Evolutionary conservation across 2,113 vertebrate species (phyloP), one percentile per base, ranked within the genome.

Genomic region (Tragelaphus strepsiceros): DNA sequence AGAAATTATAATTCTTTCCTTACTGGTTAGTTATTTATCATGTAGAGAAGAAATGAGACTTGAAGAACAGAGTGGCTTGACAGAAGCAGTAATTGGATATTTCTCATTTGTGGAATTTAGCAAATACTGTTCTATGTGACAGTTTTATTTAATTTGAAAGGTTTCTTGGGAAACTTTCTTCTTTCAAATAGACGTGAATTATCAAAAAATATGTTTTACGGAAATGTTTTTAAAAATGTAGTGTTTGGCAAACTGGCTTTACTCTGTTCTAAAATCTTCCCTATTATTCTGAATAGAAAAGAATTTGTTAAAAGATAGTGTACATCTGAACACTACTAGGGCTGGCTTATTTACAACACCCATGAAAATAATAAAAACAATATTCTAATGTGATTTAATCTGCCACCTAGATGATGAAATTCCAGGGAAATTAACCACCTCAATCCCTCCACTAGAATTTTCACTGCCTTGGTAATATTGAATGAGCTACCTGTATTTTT

Each of bases 91-190:
- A 78, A 83, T 89, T 84, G 71, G 53, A 3, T 92, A 6, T 58
- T 67, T 94, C 78, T 98, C 91, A 85, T 89, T 95, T 17, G 82
- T 24, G 30, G 56, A 97, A 90, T 91, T 97, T 85, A 84, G 24
- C 43, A 95, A 89, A 32, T 94, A 30, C 80, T 91, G 49, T 58
- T 51, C 91, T 89, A 80, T 26, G 7, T 95, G 94, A 86, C 46
- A 92, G 26, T 83, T 96, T 94, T 95, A 93, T 74, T 92, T 90
- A 82, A 96, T 97, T 94, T 87, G 62, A 97, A 80, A 97, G 28
- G 7, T 86, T 96, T 39, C 51, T 93, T 91, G 28, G 97, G 43
- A 96, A 92, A 67, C 28, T 88, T 12, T 78, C 74, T 84, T 58
- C 46, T 95, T 96, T 67, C n/a, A 93, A 81, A 82, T 32, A 89